Evolutionary conservation across 2,797 vertebrate species (phyloP).

Genomic region (Chelon auratus): DNA sequence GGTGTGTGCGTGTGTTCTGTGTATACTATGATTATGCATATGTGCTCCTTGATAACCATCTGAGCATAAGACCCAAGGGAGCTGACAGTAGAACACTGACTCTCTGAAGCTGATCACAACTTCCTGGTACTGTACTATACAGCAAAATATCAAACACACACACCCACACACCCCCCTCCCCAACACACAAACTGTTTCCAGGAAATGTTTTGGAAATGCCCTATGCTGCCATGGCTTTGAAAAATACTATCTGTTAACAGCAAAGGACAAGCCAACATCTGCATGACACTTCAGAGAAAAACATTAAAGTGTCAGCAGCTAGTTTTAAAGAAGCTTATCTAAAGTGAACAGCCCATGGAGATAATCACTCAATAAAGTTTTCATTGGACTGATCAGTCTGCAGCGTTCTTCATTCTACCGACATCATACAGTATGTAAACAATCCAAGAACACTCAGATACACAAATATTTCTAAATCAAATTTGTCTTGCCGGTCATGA

Average conservation of each 20-base stretch:
- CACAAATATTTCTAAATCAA: neutral
- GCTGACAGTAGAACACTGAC: no score
- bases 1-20: no score
- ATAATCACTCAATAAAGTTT: no score
- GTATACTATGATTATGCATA: no score
- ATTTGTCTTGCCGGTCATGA: neutral
- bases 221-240: conserved; percentile 27
- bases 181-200: conserved; percentile 24
- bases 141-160: conserved; percentile 3
- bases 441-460: no score
- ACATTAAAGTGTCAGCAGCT: neutral
- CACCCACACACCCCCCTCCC: neutral
- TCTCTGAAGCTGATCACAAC: no score
- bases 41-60: no score
- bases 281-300: conserved; percentile 13
- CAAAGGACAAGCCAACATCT: conserved; percentile 29
- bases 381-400: neutral
- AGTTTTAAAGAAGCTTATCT: neutral
- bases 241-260: neutral
- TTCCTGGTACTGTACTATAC: no score
- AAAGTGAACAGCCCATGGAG: no score
- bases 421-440: neutral
- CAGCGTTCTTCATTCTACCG: neutral
- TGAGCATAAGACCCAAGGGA: no score
- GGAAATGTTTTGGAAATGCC: conserved; percentile 58